Percentiles rank a stretch among this genome's conserved stretches.
phyloP scores from a whole-genome alignment of 2,797 vertebrate species.

The Mus spretus region DNA sequence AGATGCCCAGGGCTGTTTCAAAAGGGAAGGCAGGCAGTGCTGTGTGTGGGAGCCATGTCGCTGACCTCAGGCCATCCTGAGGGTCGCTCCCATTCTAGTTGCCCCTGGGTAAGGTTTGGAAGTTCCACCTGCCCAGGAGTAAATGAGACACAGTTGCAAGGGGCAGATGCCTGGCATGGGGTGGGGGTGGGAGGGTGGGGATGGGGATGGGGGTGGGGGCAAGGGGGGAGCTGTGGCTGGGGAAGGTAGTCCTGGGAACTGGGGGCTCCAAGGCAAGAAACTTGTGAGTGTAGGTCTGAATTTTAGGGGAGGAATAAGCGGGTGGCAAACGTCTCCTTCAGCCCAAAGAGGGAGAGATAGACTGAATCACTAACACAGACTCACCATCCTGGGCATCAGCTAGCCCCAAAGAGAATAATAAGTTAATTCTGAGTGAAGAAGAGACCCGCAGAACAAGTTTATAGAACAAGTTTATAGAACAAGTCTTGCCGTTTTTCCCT shows the following conservation, averaged over 20 bases:
- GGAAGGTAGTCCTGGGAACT: background rate
- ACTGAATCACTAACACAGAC: background rate
- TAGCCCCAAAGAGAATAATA: background rate
- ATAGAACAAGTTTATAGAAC: background rate
- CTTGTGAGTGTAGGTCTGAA: background rate
- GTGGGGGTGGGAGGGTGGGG: too few relatives aligned
- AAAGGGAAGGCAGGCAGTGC: background rate
- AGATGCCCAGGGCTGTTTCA: background rate
- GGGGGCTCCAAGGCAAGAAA: background rate
- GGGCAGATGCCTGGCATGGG: too few relatives aligned
- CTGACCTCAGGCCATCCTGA: slow-evolving; percentile 26
- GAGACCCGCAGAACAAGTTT: background rate
- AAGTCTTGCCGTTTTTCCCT: background rate
- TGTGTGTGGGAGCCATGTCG: background rate
- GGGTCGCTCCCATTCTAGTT: background rate
- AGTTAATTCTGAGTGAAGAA: background rate
- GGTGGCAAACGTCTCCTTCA: background rate
- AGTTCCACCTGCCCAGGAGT: background rate
- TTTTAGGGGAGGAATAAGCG: background rate
- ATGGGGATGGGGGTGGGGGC: too few relatives aligned
- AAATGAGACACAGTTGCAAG: background rate
- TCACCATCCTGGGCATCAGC: background rate
- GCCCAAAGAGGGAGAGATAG: background rate
- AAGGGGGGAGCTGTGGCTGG: fast-evolving
- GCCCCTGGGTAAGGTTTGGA: background rate